Evolutionary conservation across 2,113 vertebrate genomes (phyloP).

Genomic region (Neopipo cinnamomea): DNA sequence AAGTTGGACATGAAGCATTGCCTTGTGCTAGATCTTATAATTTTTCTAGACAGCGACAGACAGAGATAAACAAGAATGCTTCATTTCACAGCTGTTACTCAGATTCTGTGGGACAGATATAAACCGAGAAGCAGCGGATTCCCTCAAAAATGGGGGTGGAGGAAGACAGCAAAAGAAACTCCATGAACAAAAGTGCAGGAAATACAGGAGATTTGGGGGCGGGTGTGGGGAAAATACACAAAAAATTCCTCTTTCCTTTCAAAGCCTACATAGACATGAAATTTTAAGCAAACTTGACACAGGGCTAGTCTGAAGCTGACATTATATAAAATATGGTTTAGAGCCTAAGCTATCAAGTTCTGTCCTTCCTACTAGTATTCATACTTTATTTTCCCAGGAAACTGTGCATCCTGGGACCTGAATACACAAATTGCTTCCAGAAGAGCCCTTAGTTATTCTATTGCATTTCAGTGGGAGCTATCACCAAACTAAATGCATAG

Average conservation of each 20-base stretch:
- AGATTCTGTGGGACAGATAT: neutral
- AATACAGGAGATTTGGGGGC: neutral
- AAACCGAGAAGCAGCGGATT: neutral
- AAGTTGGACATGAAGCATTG: neutral
- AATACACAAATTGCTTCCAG: neutral
- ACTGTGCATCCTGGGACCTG: neutral
- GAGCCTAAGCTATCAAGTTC: neutral
- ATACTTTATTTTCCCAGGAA: neutral
- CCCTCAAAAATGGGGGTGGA: neutral
- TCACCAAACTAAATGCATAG: neutral
- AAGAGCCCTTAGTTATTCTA: neutral
- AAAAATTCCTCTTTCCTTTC: neutral
- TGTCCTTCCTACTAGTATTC: neutral
- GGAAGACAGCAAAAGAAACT: neutral
- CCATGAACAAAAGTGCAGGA: neutral
- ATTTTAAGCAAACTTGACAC: neutral
- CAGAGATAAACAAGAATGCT: neutral
- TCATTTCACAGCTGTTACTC: neutral
- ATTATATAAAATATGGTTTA: neutral
- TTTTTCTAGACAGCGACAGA: neutral
- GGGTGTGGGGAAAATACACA: neutral
- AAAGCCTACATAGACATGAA: neutral
- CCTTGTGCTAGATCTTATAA: accelerated
- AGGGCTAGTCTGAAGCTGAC: neutral
- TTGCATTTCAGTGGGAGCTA: neutral